Base-by-base conservation (phyloP, 2,113 vertebrate species). In the Syngnathus scovelli region DNA sequence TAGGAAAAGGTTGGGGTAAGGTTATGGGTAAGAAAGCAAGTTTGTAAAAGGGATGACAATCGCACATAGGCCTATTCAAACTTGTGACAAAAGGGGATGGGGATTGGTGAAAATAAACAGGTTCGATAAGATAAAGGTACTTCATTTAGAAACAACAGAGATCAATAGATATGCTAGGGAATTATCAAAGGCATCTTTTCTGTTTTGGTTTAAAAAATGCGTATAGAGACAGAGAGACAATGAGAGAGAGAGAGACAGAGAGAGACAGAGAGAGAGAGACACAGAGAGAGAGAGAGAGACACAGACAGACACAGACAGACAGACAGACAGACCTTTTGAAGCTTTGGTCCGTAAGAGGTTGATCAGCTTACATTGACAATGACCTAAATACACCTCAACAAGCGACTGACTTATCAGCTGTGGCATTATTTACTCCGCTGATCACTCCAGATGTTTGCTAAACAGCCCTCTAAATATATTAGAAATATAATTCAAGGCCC, bases 11-110 rank as follows among this genome's bases (percentile, higher is more conserved):
- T 93, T 91, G 91, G 90, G 69, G 48, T 79, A 58, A 84, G 77
- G 82, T 86, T 78, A 85, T 81, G 83, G 92, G 88, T 90, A 88
- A 92, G 91, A 87, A 92, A 93, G 92, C 90, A 88, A 89, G 88
- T 78, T 85, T 85, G 66, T 88, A 89, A 69, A 81, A 54, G 68
- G 69, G 37, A 59, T 68, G 59, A 64, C 16, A 55, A 66, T 72
- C 62, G 69, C 23, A 62, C 36, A 44, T 63, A 33, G 71, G 72
- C 69, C 61, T 68, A 23, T 46, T 60, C 70, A 74, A n/a, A 67
- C n/a, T 38, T 56, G n/a, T 10, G 33, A 75, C 48, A 78, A 78
- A 76, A 60, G 33, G 18, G 46, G 36, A 68, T 13, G 41, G 19
- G 61, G 56, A 65, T 76, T 19, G 13, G 48, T 37, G 18, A 13